phyloP scores from a whole-genome alignment of 2,888 invertebrate species.

The Pharmacophagus antenor region DNA sequence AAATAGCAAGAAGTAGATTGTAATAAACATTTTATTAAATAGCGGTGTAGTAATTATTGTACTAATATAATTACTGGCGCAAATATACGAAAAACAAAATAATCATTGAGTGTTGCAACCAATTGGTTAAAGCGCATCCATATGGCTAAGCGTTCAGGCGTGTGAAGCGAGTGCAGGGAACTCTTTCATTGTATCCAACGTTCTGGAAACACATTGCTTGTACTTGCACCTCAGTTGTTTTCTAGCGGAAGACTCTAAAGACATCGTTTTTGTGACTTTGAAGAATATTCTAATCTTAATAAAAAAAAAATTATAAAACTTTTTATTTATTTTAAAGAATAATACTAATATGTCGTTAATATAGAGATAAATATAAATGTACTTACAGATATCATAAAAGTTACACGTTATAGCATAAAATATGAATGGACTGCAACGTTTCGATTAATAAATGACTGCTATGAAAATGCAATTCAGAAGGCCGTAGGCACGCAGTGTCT shows the following conservation, averaged over 20 bases:
- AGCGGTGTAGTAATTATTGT: too few relatives aligned
- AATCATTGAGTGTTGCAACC: background rate
- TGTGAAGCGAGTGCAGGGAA: conserved; percentile 8
- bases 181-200: conserved; percentile 21
- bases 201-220: conserved; percentile 15
- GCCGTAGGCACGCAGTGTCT: background rate
- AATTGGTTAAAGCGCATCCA: conserved; percentile 21
- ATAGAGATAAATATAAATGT: too few relatives aligned
- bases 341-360: too few relatives aligned
- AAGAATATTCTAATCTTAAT: background rate
- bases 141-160: conserved; percentile 21
- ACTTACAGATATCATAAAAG: background rate
- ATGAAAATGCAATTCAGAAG: background rate
- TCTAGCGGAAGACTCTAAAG: background rate
- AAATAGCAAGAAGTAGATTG: too few relatives aligned
- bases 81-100: background rate
- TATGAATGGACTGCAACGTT: background rate
- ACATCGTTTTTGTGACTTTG: background rate
- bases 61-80: background rate
- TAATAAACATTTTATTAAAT: too few relatives aligned
- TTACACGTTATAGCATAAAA: too few relatives aligned
- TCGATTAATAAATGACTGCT: background rate
- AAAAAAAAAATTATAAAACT: too few relatives aligned
- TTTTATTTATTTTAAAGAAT: too few relatives aligned
- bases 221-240: background rate